Percentiles rank a stretch among this genome's conserved stretches.
These are phyloP conservation scores for Hypolimnas misippus DNA, from an alignment of 2,888 invertebrate species.

Conservation along the genomic window DNA sequence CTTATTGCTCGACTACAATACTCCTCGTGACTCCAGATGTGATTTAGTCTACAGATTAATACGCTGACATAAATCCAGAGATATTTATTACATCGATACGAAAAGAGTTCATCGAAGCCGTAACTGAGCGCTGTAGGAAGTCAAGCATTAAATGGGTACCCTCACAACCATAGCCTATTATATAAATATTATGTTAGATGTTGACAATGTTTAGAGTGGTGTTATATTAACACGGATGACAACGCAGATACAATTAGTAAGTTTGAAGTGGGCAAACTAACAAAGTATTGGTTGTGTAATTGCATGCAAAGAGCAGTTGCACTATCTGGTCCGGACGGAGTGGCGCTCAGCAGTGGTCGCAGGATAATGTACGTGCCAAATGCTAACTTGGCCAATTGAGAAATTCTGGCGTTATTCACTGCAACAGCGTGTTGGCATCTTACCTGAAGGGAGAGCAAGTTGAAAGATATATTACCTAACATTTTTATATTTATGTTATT, in stretches of 20 bases:
- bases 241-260: slow-evolving; percentile 50
- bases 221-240: not conserved
- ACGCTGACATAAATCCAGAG: slow-evolving; percentile 74
- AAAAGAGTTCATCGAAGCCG: slow-evolving; percentile 41
- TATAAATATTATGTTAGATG: too few relatives aligned
- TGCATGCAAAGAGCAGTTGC: slow-evolving; percentile 51
- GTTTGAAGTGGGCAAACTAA: slow-evolving; percentile 49
- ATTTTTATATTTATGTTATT: too few relatives aligned
- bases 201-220: not conserved
- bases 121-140: slow-evolving; percentile 15
- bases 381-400: slow-evolving; percentile 76
- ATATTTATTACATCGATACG: slow-evolving; percentile 76
- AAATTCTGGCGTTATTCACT: slow-evolving; percentile 26
- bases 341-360: slow-evolving; percentile 48
- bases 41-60: slow-evolving; percentile 76
- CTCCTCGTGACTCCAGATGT: slow-evolving; percentile 72
- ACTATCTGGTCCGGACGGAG: slow-evolving; percentile 43
- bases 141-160: not conserved
- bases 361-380: slow-evolving; percentile 74
- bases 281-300: slow-evolving; percentile 54
- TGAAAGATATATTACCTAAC: not conserved
- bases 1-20: slow-evolving; percentile 70
- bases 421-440: not conserved
- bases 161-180: too few relatives aligned
- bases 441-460: not conserved